Conservation (phyloP, 2,888 invertebrate genomes). For the Tillus elongatus region DNA sequence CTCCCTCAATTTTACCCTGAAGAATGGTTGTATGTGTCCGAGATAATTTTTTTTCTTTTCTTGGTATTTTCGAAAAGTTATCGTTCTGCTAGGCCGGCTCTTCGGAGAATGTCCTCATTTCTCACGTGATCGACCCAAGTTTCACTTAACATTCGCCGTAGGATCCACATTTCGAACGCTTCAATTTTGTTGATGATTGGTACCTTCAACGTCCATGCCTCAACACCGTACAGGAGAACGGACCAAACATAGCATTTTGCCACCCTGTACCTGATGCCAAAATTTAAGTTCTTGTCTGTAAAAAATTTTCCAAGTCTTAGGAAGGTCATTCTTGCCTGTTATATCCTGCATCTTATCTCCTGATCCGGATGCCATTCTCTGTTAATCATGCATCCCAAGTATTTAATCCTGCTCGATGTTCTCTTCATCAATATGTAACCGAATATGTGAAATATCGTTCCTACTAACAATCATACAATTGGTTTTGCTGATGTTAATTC, state of each 20-base stretch:
- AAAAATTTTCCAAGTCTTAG: neutral
- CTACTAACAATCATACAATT: no score
- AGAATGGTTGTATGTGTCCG: constrained; percentile 2
- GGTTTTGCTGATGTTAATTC: no score
- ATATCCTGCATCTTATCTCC: constrained; percentile 1
- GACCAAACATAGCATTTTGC: constrained; percentile 3
- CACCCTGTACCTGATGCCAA: neutral
- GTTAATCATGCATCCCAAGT: constrained; percentile 2
- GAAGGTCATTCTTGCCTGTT: constrained; percentile 2
- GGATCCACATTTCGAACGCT: constrained; percentile 1
- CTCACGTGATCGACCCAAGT: no score
- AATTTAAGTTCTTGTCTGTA: neutral
- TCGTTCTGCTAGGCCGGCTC: constrained; percentile 4
- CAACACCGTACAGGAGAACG: constrained; percentile 4
- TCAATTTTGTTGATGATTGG: constrained; percentile 1
- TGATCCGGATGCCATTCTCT: constrained; percentile 1
- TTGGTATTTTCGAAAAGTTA: constrained; percentile 1
- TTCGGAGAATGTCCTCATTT: constrained; percentile 2
- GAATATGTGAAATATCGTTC: no score
- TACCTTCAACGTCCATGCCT: constrained; percentile 4
- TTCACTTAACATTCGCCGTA: constrained; percentile 1
- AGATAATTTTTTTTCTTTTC: neutral
- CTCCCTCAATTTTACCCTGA: constrained; percentile 3
- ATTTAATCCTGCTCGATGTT: constrained; percentile 2
- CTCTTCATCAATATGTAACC: no score